A percentile compares a stretch with the other conserved stretches of the same genome.
These are phyloP conservation scores for Gastracanthus pulcherrimus DNA, from an alignment of 2,888 invertebrate species.

Conservation along the genomic window DNA sequence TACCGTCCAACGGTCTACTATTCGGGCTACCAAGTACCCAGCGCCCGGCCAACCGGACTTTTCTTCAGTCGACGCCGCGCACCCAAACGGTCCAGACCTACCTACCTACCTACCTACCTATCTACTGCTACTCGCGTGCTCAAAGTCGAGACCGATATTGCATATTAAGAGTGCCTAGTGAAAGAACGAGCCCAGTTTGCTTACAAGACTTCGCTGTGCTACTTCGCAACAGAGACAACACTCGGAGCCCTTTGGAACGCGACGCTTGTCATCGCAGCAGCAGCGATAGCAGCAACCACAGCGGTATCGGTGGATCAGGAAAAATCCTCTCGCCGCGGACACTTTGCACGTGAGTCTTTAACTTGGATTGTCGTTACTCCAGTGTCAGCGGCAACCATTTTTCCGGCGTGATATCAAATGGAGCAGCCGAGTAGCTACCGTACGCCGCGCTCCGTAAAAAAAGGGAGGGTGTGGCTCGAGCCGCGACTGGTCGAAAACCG, in stretches of 20 bases:
- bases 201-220: no score
- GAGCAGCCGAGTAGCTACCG: no score
- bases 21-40: conserved; percentile 75
- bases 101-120: conserved; percentile 3
- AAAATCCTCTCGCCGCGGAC: not conserved
- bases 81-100: conserved; percentile 77
- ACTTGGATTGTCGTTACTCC: no score
- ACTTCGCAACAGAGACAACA: no score
- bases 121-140: conserved; percentile 9
- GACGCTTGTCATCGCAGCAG: no score
- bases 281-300: no score
- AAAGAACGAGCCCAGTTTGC: no score
- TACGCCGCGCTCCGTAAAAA: no score
- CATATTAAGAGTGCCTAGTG: not conserved
- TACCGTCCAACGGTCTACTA: conserved; percentile 76
- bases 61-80: conserved; percentile 77
- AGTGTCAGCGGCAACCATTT: not conserved
- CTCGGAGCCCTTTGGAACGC: no score
- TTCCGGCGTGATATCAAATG: no score
- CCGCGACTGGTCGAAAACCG: conserved; percentile 73
- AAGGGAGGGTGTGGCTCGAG: conserved; percentile 68
- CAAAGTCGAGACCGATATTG: conserved; percentile 30
- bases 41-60: conserved; percentile 64
- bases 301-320: no score
- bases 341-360: not conserved